A percentile compares a stretch with the other conserved stretches of the same genome.
phyloP scores from a whole-genome alignment of 2,113 vertebrate species.

The Nannospalax galili region DNA sequence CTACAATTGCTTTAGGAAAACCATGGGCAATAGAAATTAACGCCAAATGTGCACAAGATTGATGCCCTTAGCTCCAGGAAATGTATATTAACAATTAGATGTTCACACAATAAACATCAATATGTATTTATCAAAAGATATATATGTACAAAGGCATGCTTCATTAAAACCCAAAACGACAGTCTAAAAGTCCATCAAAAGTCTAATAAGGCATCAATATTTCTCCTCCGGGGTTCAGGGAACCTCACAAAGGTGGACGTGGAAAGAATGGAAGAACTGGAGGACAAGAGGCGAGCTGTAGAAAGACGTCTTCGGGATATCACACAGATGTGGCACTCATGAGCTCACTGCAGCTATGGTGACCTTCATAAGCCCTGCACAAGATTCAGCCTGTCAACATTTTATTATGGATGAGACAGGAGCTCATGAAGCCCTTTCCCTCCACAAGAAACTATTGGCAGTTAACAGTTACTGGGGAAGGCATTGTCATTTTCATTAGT shows the following conservation, averaged over 20 bases:
- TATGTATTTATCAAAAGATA: background rate
- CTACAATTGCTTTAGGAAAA: conserved; percentile 9
- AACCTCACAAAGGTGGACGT: background rate
- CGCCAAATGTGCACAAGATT: background rate
- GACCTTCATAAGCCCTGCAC: background rate
- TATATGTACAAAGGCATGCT: background rate
- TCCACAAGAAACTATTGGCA: background rate
- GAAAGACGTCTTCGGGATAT: background rate
- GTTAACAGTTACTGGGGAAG: background rate
- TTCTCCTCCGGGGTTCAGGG: no score
- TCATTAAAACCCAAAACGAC: background rate
- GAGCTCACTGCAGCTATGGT: background rate
- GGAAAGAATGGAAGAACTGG: background rate
- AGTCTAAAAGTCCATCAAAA: background rate
- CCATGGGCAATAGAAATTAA: background rate
- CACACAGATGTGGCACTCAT: background rate
- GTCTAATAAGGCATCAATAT: no score
- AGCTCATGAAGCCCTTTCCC: background rate
- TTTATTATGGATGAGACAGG: background rate
- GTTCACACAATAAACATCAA: background rate
- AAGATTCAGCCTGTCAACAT: background rate
- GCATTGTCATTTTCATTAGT: background rate
- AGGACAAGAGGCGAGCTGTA: background rate
- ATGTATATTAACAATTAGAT: background rate
- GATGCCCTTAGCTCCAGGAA: background rate